A percentile compares a stretch with the other conserved stretches of the same genome.
Evolutionary conservation across 2,888 invertebrate species (phyloP).

Genomic region (Willowsia nigromaculata): DNA sequence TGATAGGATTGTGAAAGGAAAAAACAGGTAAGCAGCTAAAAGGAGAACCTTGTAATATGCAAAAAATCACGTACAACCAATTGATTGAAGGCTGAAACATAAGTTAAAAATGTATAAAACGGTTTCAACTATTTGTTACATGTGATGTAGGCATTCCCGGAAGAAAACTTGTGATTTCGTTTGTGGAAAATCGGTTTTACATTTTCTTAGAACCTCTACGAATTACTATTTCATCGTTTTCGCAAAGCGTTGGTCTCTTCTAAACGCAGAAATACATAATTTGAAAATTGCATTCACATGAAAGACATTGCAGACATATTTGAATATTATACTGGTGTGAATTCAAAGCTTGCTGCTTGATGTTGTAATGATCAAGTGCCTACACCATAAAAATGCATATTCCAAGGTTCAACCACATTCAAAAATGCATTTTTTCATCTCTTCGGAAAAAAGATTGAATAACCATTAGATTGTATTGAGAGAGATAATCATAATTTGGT

Average conservation of each 20-base stretch:
- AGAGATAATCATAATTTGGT: too few species aligned
- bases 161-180: background rate
- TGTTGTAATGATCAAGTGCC: too few species aligned
- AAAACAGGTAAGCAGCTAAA: constrained; percentile 50
- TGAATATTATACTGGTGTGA: too few species aligned
- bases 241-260: background rate
- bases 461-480: too few species aligned
- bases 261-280: background rate
- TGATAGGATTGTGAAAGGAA: constrained; percentile 52
- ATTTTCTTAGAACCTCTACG: background rate
- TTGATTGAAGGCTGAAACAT: background rate
- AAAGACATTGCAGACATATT: too few species aligned
- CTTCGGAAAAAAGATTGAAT: too few species aligned
- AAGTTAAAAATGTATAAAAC: background rate
- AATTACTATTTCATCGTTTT: constrained; percentile 10
- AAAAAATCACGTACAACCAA: background rate
- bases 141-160: background rate
- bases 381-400: too few species aligned
- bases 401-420: too few species aligned
- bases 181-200: constrained; percentile 34
- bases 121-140: background rate
- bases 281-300: background rate
- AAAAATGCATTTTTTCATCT: too few species aligned
- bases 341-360: too few species aligned
- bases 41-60: background rate